Evolutionary conservation across 2,113 vertebrate genomes (phyloP).

Genomic region (Malurus elegans): DNA sequence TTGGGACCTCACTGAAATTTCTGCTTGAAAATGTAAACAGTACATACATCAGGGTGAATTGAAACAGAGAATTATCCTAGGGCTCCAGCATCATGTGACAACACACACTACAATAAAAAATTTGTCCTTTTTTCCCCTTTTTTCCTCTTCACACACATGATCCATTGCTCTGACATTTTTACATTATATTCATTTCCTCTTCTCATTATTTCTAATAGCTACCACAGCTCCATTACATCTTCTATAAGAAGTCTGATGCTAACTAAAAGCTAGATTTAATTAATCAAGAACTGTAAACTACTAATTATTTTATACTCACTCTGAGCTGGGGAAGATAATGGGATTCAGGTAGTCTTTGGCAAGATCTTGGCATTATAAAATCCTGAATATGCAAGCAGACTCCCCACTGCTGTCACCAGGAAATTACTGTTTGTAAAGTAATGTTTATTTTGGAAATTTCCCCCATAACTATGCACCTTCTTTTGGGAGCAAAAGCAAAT

Average conservation of each 20-base stretch:
- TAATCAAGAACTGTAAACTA: neutral
- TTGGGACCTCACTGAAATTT: neutral
- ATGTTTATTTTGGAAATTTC: neutral
- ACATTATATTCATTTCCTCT: neutral
- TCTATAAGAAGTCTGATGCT: neutral
- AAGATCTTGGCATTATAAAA: neutral
- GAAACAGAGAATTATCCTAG: neutral
- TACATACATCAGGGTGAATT: neutral
- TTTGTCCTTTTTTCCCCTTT: neutral
- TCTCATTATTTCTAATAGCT: neutral
- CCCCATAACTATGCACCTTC: neutral
- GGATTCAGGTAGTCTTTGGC: neutral
- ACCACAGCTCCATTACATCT: neutral
- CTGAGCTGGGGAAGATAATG: neutral
- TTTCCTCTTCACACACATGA: neutral
- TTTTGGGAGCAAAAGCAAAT: neutral
- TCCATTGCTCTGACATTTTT: neutral
- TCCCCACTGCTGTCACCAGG: neutral
- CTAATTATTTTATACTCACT: neutral
- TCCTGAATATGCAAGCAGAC: neutral
- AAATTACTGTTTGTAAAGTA: neutral
- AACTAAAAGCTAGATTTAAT: neutral
- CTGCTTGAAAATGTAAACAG: neutral
- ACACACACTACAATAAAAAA: fast-evolving
- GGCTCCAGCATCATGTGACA: neutral